Percentiles rank a stretch among this genome's conserved stretches.
phyloP scores from a whole-genome alignment of 2,888 invertebrate species.

The Leistus spinibarbis region DNA sequence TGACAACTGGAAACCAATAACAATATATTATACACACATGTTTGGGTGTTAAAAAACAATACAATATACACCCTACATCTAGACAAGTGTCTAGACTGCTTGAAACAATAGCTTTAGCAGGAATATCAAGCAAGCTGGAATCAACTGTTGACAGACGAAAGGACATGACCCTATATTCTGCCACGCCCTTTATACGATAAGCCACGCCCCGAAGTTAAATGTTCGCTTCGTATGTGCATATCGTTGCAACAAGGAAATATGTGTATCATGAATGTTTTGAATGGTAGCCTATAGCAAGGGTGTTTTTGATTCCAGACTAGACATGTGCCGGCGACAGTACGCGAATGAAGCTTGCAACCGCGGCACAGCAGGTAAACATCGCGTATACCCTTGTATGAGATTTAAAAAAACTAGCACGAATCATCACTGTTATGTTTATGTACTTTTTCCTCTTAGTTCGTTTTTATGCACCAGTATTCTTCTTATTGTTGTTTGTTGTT shows the following conservation, averaged over 20 bases:
- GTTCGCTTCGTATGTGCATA: background rate
- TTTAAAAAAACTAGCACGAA: background rate
- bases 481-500: background rate
- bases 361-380: constrained; percentile 91
- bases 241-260: background rate
- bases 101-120: background rate
- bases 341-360: constrained; percentile 96
- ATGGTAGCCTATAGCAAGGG: constrained; percentile 1
- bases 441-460: background rate
- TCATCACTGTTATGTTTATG: constrained; percentile 1
- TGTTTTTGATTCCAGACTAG: constrained; percentile 81
- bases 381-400: background rate
- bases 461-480: background rate
- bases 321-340: constrained; percentile 97
- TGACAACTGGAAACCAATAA: background rate
- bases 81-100: background rate
- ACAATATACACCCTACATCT: background rate
- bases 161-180: background rate
- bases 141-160: background rate
- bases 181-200: background rate
- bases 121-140: background rate
- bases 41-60: background rate
- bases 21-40: background rate
- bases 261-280: background rate
- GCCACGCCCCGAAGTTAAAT: background rate